Base-by-base conservation (phyloP, 30 jellyfish, hydroid and myxozoan species). In the Chironex yamaguchii region DNA sequence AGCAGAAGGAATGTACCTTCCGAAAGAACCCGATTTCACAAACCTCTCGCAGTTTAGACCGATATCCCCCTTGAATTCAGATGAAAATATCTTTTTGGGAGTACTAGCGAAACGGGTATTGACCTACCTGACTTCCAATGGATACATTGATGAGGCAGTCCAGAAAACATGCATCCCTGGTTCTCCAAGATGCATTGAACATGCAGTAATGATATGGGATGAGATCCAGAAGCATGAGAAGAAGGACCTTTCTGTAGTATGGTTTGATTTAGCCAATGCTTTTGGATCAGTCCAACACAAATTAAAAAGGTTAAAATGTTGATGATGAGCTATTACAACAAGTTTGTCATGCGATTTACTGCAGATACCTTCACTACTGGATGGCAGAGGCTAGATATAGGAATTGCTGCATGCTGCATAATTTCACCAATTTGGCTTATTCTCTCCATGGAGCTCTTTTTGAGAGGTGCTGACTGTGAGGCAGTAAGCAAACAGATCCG, bases 81-180 rank as follows among this genome's bases (percentile, higher is more conserved):
- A 58, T 25, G 73, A 25, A 20, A 58, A 58, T 4, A 22, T 58
- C 32, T 4, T 58, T 11, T 6, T 6, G 26, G 32, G 32, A 24
- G 21, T 58, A 14, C 9, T 58, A 24, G 73, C 73, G 32, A 58
- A 22, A 20, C 25, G 73, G 6, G 32, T 58, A 4, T 4, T 58
- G 32, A 25, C 11, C 73, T 58, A 4, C 73, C 9, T 58, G 26
- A 11, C 11, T 4, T 4, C 12, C 12, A 58, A 58, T 22, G 26
- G 11, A 11, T 58, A 14, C 21, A 25, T 58, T 9, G 21, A 58
- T 58, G 73, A 58, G 21, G 9, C 11, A 9, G 73, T 58, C 12
- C 32, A 58, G 32, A 58, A 58, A 58, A 25, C 73, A 6, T 11
- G 73, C 9, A 58, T 58, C 25, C 73, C 73, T 14, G 73, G 73